A percentile compares a stretch with the other conserved stretches of the same genome.
Evolutionary conservation across 2,113 vertebrate genomes (phyloP).

Genomic region (Blennius ocellaris): DNA sequence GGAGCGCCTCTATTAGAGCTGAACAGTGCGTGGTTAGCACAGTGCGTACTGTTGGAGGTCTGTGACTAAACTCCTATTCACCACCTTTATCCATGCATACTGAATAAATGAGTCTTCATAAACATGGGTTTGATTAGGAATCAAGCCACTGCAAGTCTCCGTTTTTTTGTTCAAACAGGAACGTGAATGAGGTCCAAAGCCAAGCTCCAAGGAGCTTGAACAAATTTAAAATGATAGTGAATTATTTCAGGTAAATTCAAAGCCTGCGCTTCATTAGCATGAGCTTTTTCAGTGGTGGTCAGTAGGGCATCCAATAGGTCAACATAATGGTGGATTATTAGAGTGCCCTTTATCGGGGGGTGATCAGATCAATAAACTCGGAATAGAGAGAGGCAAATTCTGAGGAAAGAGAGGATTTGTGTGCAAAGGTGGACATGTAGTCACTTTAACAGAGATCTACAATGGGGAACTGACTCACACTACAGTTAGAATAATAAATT

Average conservation of each 20-base stretch:
- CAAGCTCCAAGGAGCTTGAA: no score
- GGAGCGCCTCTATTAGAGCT: neutral
- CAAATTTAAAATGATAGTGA: no score
- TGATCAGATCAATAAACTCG: slow-evolving; percentile 16
- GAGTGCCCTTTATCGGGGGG: no score
- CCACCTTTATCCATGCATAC: neutral
- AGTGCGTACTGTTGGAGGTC: neutral
- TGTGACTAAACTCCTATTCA: slow-evolving; percentile 2
- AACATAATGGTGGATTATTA: no score
- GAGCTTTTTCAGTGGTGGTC: no score
- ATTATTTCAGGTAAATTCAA: no score
- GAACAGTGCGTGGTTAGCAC: neutral
- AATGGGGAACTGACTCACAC: slow-evolving; percentile 59
- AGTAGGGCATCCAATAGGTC: no score
- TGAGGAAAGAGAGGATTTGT: slow-evolving; percentile 37
- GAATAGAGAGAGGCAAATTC: slow-evolving; percentile 34
- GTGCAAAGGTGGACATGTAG: slow-evolving; percentile 34
- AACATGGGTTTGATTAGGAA: slow-evolving; percentile 4
- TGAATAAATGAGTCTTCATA: neutral
- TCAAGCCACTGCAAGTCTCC: neutral
- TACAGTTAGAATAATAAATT: slow-evolving; percentile 57
- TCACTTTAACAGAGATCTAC: slow-evolving; percentile 34
- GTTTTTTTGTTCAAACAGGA: slow-evolving; percentile 6
- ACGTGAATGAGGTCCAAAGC: no score
- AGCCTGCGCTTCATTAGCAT: no score